Evolutionary conservation across 1,140 invertebrate species (phyloP).

Genomic region (Scylla paramamosain): DNA sequence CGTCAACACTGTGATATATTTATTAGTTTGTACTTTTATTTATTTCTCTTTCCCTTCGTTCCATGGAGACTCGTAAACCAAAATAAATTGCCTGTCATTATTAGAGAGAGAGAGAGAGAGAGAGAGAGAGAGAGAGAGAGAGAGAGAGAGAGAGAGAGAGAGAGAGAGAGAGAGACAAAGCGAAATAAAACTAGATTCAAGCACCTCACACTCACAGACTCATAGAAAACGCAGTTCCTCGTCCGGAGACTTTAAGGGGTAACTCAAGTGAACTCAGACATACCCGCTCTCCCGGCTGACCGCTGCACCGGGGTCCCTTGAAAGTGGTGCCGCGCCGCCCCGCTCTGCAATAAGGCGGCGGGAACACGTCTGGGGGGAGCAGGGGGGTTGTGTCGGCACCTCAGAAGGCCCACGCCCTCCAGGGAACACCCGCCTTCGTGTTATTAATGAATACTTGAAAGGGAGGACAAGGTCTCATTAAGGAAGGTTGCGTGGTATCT

Average conservation of each 20-base stretch:
- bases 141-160: background rate
- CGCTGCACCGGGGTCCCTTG: background rate
- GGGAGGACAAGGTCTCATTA: background rate
- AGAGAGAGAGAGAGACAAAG: background rate
- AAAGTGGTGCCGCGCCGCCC: background rate
- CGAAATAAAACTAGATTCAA: background rate
- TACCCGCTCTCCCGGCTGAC: background rate
- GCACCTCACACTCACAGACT: no score
- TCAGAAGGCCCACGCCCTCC: background rate
- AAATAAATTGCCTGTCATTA: no score
- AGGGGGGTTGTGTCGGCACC: background rate
- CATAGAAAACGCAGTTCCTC: no score
- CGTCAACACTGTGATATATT: no score
- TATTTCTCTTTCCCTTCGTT: no score
- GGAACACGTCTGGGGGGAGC: background rate
- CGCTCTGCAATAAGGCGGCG: background rate
- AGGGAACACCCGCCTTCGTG: background rate
- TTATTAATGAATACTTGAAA: background rate
- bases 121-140: background rate
- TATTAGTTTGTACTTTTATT: no score
- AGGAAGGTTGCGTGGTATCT: background rate
- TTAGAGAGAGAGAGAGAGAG: conserved; percentile 5
- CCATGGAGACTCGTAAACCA: no score
- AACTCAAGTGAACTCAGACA: background rate
- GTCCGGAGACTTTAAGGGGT: background rate